phyloP scores from a whole-genome alignment of 1,140 invertebrate species.

The silkworm (Bombyx mori) region ASM3026992v2 NC_085111.1:10259501-10260000 shows the following conservation, averaged over 20 bases:
- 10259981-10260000: too few species aligned
- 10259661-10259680: slow-evolving; percentile 41
- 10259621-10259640: slow-evolving; percentile 7
- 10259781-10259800: slow-evolving; percentile 61
- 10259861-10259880: not conserved
- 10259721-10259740: slow-evolving; percentile 58
- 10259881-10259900: too few species aligned
- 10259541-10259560: not conserved
- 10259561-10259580: slow-evolving; percentile 1
- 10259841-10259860: slow-evolving; percentile 42
- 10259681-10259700: slow-evolving; percentile 46
- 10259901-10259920: too few species aligned
- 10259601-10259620: slow-evolving; percentile 8
- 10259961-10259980: too few species aligned
- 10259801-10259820: slow-evolving; percentile 70
- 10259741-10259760: slow-evolving; percentile 63
- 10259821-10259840: slow-evolving; percentile 54
- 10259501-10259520: too few species aligned
- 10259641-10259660: slow-evolving; percentile 31
- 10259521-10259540: too few species aligned
- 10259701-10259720: slow-evolving; percentile 37
- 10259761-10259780: slow-evolving; percentile 59
- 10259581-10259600: slow-evolving; percentile 15
- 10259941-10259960: too few species aligned
- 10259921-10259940: too few species aligned